A percentile compares a stretch with the other conserved stretches of the same genome.
Conservation (phyloP, 1,140 invertebrate species). For the Drosophila pruinosa region DNA sequence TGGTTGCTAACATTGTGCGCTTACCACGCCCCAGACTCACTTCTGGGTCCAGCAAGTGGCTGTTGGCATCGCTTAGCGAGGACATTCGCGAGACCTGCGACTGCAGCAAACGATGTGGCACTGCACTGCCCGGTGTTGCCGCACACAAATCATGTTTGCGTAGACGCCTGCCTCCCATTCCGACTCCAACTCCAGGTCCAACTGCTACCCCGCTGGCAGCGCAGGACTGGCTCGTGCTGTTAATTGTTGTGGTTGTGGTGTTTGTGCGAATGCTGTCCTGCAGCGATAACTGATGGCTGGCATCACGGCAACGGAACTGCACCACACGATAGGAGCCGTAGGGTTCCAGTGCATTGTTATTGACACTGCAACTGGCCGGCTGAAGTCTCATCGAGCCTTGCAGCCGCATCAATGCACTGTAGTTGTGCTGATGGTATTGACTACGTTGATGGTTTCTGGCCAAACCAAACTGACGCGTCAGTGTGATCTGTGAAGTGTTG, state of each 20-base stretch:
- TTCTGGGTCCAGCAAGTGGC: constrained; percentile 51
- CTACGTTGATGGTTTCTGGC: constrained; percentile 58
- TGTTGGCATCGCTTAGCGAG: constrained; percentile 47
- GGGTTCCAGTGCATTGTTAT: constrained; percentile 75
- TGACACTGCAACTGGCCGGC: constrained; percentile 62
- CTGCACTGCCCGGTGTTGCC: neutral
- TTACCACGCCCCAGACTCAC: constrained; percentile 47
- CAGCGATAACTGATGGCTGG: constrained; percentile 64
- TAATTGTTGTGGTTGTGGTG: constrained; percentile 67
- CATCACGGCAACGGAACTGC: constrained; percentile 72
- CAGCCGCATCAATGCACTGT: constrained; percentile 64
- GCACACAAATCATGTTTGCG: constrained; percentile 56
- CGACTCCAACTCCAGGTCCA: constrained; percentile 5
- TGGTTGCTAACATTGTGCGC: constrained; percentile 59
- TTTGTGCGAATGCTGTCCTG: constrained; percentile 73
- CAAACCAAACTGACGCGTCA: constrained; percentile 66
- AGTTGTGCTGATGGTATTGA: constrained; percentile 67
- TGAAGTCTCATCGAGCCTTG: constrained; percentile 70
- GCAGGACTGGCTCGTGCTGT: constrained; percentile 53
- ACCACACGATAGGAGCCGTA: constrained; percentile 73
- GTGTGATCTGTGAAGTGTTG: constrained; percentile 48
- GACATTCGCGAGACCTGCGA: constrained; percentile 58
- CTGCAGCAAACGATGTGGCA: constrained; percentile 59
- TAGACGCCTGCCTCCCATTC: constrained; percentile 22
- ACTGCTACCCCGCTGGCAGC: no score